These are phyloP conservation scores for Caenorhabditis zanzibari DNA, from an alignment of 2,888 invertebrate species.

Conservation along the genomic window DNA sequence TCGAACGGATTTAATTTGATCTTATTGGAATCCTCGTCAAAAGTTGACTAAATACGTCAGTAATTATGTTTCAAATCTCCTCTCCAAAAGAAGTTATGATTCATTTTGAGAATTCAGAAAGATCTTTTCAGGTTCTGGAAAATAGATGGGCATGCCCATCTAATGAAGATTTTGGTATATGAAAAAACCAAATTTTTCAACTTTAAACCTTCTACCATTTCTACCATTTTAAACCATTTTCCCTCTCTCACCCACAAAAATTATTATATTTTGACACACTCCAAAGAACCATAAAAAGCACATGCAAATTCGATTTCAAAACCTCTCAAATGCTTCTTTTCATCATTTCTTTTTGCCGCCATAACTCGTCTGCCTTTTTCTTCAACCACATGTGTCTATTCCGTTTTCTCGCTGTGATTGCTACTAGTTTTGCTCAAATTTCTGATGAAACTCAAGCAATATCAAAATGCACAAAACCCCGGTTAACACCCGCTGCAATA, in stretches of 20 bases:
- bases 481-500: slow-evolving; percentile 48
- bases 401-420: slow-evolving; percentile 45
- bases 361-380: slow-evolving; percentile 5
- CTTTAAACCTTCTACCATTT: slow-evolving; percentile 13
- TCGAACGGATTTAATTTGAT: no score
- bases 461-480: slow-evolving; percentile 28
- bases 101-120: no score
- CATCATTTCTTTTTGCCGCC: slow-evolving; percentile 12
- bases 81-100: no score
- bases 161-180: no score
- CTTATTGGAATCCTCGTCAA: no score
- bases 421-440: slow-evolving; percentile 22
- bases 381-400: slow-evolving; percentile 25
- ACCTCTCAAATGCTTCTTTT: not conserved
- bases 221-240: slow-evolving; percentile 21
- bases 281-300: slow-evolving; percentile 28
- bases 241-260: not conserved
- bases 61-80: no score
- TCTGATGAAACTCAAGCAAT: not conserved
- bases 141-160: no score
- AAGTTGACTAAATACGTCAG: no score
- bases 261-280: slow-evolving; percentile 8
- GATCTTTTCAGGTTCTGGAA: no score
- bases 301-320: slow-evolving; percentile 48
- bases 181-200: slow-evolving; percentile 3